A percentile compares a stretch with the other conserved stretches of the same genome.
These are phyloP conservation scores for Elachura formosa DNA, from an alignment of 2,113 vertebrate species.

Conservation along the genomic window DNA sequence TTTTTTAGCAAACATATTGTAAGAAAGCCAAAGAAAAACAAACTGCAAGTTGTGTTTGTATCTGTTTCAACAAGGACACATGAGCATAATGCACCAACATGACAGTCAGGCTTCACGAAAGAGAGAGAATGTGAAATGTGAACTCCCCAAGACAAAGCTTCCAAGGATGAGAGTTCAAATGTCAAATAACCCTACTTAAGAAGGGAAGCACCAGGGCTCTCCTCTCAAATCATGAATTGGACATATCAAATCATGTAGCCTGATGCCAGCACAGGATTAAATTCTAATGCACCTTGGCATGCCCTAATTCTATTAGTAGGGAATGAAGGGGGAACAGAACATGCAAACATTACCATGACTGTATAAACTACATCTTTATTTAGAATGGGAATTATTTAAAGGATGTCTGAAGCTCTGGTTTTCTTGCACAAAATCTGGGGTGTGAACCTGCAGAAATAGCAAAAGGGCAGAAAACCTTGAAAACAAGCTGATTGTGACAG, in stretches of 20 bases:
- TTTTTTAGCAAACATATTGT: neutral
- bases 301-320: neutral
- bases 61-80: neutral
- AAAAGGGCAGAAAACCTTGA: slow-evolving; percentile 11
- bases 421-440: neutral
- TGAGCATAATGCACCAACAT: neutral
- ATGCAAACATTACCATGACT: neutral
- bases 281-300: neutral
- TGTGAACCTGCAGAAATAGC: slow-evolving; percentile 3
- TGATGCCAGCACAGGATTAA: neutral
- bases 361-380: neutral
- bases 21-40: slow-evolving; percentile 8
- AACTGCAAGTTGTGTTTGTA: neutral
- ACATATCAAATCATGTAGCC: neutral
- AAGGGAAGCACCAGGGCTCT: neutral
- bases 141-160: neutral
- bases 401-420: neutral
- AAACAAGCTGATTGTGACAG: slow-evolving; percentile 12
- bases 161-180: neutral
- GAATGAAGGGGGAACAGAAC: neutral
- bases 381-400: slow-evolving; percentile 24
- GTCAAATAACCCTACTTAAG: neutral
- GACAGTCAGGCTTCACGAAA: neutral
- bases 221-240: neutral
- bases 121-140: neutral